A percentile compares a stretch with the other conserved stretches of the same genome.
Conservation (phyloP, 2,113 vertebrate species). For the Myotis davidii region DNA sequence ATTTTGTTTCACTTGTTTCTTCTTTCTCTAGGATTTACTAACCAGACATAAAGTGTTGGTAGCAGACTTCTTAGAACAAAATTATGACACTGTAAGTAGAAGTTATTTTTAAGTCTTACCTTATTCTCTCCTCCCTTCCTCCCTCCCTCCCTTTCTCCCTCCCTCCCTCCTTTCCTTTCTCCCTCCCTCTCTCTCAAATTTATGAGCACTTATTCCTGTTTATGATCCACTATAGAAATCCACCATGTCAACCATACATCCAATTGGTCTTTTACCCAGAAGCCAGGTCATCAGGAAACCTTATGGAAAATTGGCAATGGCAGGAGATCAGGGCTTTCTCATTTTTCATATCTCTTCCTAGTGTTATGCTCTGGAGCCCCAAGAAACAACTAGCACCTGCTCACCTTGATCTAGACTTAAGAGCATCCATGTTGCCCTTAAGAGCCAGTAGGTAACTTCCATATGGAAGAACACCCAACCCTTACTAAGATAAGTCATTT, state of each 20-base stretch:
- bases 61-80: conserved; percentile 95
- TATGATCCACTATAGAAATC: neutral
- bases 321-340: neutral
- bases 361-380: neutral
- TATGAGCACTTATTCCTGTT: neutral
- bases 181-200: neutral
- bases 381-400: neutral
- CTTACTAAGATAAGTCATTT: neutral
- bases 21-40: conserved; percentile 91
- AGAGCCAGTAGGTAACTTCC: neutral
- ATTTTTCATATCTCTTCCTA: neutral
- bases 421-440: neutral
- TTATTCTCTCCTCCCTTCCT: neutral
- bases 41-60: conserved; percentile 97
- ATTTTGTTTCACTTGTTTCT: conserved; percentile 62
- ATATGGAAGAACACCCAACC: neutral
- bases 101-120: conserved; percentile 18
- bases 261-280: neutral
- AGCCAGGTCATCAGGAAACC: neutral
- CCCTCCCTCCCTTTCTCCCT: neutral
- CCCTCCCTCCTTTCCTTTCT: neutral
- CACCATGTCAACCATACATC: neutral
- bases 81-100: conserved; percentile 94
- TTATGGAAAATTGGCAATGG: neutral
- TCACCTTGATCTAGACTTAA: neutral